phyloP scores from a whole-genome alignment of 64 coral and sea anemone genomes.

The Montipora sp. region DNA sequence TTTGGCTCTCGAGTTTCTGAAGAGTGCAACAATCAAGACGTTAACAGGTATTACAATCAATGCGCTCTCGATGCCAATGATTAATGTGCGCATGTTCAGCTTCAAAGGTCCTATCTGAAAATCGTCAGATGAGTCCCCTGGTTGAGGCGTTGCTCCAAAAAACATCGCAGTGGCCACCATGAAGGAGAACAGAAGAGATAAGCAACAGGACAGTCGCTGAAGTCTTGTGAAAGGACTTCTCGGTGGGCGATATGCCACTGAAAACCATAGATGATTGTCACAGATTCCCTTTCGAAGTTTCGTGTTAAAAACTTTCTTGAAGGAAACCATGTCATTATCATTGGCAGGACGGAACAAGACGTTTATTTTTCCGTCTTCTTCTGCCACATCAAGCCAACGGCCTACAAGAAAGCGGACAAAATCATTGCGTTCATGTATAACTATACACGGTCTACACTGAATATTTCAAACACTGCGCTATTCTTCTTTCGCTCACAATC shows the following conservation, averaged over 20 bases:
- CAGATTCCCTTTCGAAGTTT: slow-evolving; percentile 64
- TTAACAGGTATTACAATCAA: slow-evolving; percentile 78
- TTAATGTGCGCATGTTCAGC: slow-evolving; percentile 50
- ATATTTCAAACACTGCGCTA: too few relatives aligned
- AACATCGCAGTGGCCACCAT: slow-evolving; percentile 89
- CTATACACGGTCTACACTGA: too few relatives aligned
- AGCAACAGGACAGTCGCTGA: slow-evolving; percentile 77
- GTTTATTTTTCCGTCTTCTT: slow-evolving; percentile 71
- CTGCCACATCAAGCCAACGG: slow-evolving; percentile 76
- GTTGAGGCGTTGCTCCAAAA: slow-evolving; percentile 61
- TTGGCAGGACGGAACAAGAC: slow-evolving; percentile 38
- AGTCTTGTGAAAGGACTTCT: slow-evolving; percentile 82
- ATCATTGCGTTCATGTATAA: too few relatives aligned
- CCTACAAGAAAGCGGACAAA: not conserved
- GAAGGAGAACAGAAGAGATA: slow-evolving; percentile 69
- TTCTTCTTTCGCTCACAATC: too few relatives aligned
- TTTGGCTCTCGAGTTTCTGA: slow-evolving; percentile 71
- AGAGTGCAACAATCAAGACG: slow-evolving; percentile 64
- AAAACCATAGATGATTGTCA: slow-evolving; percentile 89
- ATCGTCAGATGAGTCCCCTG: slow-evolving; percentile 60
- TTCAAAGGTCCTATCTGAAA: slow-evolving; percentile 68
- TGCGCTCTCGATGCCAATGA: slow-evolving; percentile 67
- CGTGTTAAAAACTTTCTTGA: slow-evolving; percentile 65
- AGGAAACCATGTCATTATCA: slow-evolving; percentile 53
- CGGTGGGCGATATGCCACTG: slow-evolving; percentile 61